Conservation (phyloP, 1,140 invertebrate species). For the Zophobas morio region DNA sequence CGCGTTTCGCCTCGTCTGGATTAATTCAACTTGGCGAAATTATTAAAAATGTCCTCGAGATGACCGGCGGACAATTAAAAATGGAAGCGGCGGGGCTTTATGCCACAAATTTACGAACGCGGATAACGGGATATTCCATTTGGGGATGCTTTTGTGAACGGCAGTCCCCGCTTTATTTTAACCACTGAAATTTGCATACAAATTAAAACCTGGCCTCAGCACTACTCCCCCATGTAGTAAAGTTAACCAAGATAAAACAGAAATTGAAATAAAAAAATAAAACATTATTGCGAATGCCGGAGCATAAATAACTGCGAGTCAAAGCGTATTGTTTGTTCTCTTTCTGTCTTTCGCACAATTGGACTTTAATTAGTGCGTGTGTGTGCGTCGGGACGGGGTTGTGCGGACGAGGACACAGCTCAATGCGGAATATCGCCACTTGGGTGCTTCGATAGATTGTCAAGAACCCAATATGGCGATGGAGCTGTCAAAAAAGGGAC, state of each 20-base stretch:
- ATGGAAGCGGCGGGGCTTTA: background rate
- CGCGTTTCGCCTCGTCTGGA: background rate
- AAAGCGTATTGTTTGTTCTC: too few species aligned
- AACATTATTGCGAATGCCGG: conserved; percentile 6
- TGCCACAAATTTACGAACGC: background rate
- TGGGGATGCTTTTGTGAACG: conserved; percentile 28
- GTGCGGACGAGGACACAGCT: too few species aligned
- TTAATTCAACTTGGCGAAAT: background rate
- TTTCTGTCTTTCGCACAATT: too few species aligned
- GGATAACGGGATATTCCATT: conserved; percentile 22
- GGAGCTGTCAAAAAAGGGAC: too few species aligned
- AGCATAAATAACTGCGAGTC: background rate
- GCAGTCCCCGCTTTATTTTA: conserved; percentile 38
- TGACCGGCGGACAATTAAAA: background rate
- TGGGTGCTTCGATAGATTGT: too few species aligned
- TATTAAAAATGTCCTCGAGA: background rate
- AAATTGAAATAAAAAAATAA: conserved; percentile 24
- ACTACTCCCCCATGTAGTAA: conserved; percentile 27
- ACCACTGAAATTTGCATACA: conserved; percentile 40
- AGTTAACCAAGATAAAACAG: conserved; percentile 42
- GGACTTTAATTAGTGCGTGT: too few species aligned
- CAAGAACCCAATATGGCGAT: too few species aligned
- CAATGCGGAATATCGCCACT: too few species aligned
- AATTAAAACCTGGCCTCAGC: conserved; percentile 29
- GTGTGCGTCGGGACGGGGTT: too few species aligned